Conservation (phyloP, 2,797 vertebrate genomes). For the Myotis daubentonii region DNA sequence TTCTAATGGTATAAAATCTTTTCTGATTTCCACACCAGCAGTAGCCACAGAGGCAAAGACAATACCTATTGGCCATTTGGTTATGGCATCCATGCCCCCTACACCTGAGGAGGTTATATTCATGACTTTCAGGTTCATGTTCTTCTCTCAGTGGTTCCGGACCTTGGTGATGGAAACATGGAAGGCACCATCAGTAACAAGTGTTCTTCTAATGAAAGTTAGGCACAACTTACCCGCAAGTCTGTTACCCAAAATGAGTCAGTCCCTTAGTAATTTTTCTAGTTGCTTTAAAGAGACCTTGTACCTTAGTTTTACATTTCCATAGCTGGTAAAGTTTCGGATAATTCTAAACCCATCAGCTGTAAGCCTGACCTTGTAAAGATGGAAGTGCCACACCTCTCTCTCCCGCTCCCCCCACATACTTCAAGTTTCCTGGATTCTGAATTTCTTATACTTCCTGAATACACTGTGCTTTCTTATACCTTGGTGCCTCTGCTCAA, state of each 20-base stretch:
- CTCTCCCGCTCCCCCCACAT: too few relatives aligned
- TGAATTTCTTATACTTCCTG: background rate
- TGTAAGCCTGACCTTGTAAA: background rate
- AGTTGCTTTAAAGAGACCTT: background rate
- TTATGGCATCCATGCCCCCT: background rate
- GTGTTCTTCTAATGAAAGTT: background rate
- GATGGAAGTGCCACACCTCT: background rate
- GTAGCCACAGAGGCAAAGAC: background rate
- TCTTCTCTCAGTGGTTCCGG: background rate
- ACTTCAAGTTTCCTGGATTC: background rate
- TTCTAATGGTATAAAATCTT: background rate
- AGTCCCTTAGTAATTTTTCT: background rate
- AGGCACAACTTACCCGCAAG: background rate
- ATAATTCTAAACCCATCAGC: background rate
- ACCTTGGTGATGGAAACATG: background rate
- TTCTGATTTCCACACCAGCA: background rate
- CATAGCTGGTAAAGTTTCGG: background rate
- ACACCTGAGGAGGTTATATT: background rate
- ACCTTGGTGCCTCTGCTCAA: background rate
- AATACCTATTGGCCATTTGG: background rate
- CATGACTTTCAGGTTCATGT: background rate
- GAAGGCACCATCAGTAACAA: background rate
- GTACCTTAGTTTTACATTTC: background rate
- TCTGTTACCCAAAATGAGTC: background rate
- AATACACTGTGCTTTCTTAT: background rate